Evolutionary conservation across 2,888 invertebrate species (phyloP).

Genomic region (Phortica magna): DNA sequence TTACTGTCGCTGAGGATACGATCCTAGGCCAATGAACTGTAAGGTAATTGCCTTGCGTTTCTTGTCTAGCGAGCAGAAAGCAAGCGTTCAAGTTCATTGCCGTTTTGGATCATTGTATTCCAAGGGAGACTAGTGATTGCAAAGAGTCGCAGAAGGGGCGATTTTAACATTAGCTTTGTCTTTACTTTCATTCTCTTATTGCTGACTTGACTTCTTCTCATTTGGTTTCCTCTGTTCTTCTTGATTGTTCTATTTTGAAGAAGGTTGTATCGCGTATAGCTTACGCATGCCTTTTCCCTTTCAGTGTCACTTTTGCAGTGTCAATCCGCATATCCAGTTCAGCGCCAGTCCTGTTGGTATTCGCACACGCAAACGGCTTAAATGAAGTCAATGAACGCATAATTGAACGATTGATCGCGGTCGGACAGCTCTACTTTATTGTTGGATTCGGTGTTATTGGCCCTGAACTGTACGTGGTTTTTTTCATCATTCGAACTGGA

Average conservation of each 20-base stretch:
- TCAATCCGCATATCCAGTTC: background rate
- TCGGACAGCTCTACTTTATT: conserved; percentile 52
- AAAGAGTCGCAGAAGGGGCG: no score
- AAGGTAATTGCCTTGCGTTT: background rate
- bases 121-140: no score
- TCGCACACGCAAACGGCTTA: background rate
- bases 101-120: no score
- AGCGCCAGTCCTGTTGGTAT: conserved; percentile 11
- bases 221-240: no score
- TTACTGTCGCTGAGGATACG: background rate
- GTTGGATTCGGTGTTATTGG: conserved; percentile 46
- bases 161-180: no score
- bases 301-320: background rate
- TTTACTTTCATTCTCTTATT: no score
- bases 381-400: conserved; percentile 21
- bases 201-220: no score
- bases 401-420: conserved; percentile 40
- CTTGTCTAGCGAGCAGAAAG: background rate
- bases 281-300: background rate
- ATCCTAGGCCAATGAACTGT: conserved; percentile 30
- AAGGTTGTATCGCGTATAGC: no score
- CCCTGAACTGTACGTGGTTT: conserved; percentile 61
- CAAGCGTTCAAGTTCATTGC: conserved; percentile 44
- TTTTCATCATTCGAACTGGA: conserved; percentile 15
- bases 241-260: no score